These are phyloP conservation scores for Scrobipalpa costella DNA, from an alignment of 2,888 invertebrate species.

Conservation along the genomic window DNA sequence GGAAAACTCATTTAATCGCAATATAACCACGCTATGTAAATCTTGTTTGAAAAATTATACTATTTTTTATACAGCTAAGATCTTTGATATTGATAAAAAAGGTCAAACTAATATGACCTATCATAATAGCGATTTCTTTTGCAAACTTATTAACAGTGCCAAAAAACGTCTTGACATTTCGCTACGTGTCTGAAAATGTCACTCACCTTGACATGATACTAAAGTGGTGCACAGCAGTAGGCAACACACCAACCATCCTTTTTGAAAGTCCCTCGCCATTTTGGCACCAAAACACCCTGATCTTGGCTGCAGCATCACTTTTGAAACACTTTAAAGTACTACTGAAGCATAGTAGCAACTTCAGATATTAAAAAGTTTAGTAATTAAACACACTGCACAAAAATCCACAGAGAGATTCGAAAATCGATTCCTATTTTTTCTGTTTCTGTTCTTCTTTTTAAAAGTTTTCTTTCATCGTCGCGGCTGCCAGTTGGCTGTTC, in stretches of 20 bases:
- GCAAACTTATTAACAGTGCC: conserved; percentile 21
- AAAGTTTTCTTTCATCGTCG: conserved; percentile 19
- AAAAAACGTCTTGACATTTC: conserved; percentile 29
- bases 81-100: conserved; percentile 5
- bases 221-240: conserved; percentile 50
- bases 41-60: background rate
- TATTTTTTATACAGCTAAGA: background rate
- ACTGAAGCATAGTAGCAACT: conserved; percentile 38
- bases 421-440: conserved; percentile 7
- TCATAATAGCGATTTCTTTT: conserved; percentile 2
- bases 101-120: conserved; percentile 20
- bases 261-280: conserved; percentile 47
- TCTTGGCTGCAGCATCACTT: conserved; percentile 73
- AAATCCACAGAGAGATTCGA: conserved; percentile 41
- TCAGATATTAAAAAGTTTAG: background rate
- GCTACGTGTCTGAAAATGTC: conserved; percentile 32
- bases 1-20: no score
- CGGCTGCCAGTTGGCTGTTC: conserved; percentile 10
- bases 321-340: conserved; percentile 43
- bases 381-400: conserved; percentile 29
- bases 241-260: conserved; percentile 45
- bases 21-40: no score
- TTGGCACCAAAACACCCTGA: conserved; percentile 58
- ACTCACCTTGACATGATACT: conserved; percentile 73
- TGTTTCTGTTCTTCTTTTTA: conserved; percentile 15